Evolutionary conservation across 1,140 invertebrate genomes (phyloP), one percentile per base, ranked within the genome.

Genomic region (Drosophila nigromelanica): DNA sequence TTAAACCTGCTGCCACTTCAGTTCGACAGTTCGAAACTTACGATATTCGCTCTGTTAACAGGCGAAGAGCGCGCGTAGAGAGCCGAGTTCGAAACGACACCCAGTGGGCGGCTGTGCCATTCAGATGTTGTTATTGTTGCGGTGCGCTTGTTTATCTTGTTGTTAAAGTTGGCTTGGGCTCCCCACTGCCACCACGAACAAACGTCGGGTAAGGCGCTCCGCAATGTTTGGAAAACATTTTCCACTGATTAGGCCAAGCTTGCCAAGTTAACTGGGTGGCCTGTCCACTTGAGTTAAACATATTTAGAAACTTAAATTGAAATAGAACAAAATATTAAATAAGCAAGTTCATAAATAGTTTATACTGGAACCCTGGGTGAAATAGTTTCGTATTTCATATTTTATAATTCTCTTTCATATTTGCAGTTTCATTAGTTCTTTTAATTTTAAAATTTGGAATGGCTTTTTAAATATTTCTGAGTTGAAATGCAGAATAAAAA

Each of bases 151-250:
- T 55, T 54, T 55, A 51, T 45, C 54, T 48, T 42, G 47, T 51
- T 73, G 63, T 68, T 73, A 55, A 39, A 43, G 43, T 39, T 42
- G 21, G 15, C 59, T 72, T 27, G 6, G 42, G 14, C 40, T 21
- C 11, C 18, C 33, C 33, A 35, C 8, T 14, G 8, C n/a, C 54
- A 21, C 21, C 5, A 52, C 33, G 40, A 27, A 2, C 24, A 47
- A 7, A 45, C 45, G 21, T 24, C 33, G 40, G 48, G 59, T 71
- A 48, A 35, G 56, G 43, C 27, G 43, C 39, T 45, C 51, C 73
- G 67, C 52, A 80, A 80, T 71, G 52, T 86, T 86, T 86, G 78
- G 15, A 66, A 81, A 87, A 81, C 52, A 86, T 80, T 75, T 68
- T 48, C 69, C 27, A 63, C 60, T 68, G 82, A 78, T 83, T 86